Evolutionary conservation across 2,888 invertebrate species (phyloP).

Genomic region (Chloromyia formosa): DNA sequence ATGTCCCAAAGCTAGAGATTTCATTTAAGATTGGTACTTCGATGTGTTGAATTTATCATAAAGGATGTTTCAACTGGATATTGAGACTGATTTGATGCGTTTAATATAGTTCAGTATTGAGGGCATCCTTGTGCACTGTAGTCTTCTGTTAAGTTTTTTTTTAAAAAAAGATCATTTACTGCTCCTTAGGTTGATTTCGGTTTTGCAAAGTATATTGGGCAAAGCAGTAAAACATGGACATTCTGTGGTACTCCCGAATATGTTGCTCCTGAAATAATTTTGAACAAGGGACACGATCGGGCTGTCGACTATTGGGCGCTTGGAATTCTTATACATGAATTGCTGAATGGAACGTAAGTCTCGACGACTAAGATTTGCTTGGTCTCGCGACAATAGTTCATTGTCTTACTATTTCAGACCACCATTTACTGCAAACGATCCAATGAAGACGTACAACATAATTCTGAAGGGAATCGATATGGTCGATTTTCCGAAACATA

Average conservation of each 20-base stretch:
- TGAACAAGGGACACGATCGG: constrained; percentile 79
- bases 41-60: too few species aligned
- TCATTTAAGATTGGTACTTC: too few species aligned
- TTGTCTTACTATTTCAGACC: constrained; percentile 64
- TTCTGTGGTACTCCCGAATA: constrained; percentile 97
- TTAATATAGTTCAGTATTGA: too few species aligned
- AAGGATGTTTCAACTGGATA: too few species aligned
- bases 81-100: too few species aligned
- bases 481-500: constrained; percentile 82
- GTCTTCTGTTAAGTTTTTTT: too few species aligned
- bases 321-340: constrained; percentile 87
- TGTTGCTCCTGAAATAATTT: constrained; percentile 89
- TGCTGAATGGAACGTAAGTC: constrained; percentile 83
- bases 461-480: constrained; percentile 92
- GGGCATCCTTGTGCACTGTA: too few species aligned
- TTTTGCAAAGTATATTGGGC: constrained; percentile 86
- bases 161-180: neutral
- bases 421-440: constrained; percentile 89
- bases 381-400: neutral
- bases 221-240: constrained; percentile 89
- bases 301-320: constrained; percentile 96
- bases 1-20: too few species aligned
- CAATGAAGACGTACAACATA: constrained; percentile 94
- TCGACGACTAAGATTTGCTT: neutral
- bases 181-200: constrained; percentile 83